Conservation (phyloP, 1,140 invertebrate genomes). For the Drosophila willistoni region DNA sequence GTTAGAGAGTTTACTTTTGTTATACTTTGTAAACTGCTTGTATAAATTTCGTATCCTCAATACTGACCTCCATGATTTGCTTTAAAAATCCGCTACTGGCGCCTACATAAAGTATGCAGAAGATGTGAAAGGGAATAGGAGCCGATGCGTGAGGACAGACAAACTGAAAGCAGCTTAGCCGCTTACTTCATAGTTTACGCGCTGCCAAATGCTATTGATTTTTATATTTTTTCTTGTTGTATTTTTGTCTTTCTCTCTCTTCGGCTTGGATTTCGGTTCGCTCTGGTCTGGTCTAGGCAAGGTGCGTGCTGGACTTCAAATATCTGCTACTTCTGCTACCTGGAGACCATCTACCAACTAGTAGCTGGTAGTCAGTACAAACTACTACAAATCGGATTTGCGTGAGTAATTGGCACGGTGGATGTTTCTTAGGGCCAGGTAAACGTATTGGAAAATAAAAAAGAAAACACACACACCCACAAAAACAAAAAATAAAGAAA, state of each 20-base stretch:
- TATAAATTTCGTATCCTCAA: too few species aligned
- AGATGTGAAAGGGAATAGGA: conserved; percentile 2
- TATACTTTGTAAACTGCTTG: too few species aligned
- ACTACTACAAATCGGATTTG: conserved; percentile 79
- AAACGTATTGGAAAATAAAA: conserved; percentile 45
- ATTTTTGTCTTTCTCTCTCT: conserved; percentile 15
- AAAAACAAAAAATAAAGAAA: not conserved
- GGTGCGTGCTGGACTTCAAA: conserved; percentile 45
- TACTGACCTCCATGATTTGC: not conserved
- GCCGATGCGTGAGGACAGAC: conserved; percentile 51
- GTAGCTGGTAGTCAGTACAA: conserved; percentile 24
- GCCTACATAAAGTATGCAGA: not conserved
- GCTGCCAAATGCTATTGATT: conserved; percentile 79
- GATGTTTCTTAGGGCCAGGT: conserved; percentile 51
- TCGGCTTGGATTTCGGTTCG: conserved; percentile 40
- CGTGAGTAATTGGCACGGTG: conserved; percentile 79
- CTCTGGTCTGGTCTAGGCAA: conserved; percentile 29
- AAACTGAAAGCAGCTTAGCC: conserved; percentile 72
- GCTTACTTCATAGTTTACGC: conserved; percentile 79
- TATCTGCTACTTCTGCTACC: conserved; percentile 8
- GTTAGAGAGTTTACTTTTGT: too few species aligned
- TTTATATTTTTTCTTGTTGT: conserved; percentile 37
- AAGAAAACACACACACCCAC: conserved; percentile 21
- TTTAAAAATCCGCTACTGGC: not conserved
- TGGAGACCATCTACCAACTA: conserved; percentile 43